Evolutionary conservation across 2,888 invertebrate species (phyloP).

Genomic region (Acleris sparsana): DNA sequence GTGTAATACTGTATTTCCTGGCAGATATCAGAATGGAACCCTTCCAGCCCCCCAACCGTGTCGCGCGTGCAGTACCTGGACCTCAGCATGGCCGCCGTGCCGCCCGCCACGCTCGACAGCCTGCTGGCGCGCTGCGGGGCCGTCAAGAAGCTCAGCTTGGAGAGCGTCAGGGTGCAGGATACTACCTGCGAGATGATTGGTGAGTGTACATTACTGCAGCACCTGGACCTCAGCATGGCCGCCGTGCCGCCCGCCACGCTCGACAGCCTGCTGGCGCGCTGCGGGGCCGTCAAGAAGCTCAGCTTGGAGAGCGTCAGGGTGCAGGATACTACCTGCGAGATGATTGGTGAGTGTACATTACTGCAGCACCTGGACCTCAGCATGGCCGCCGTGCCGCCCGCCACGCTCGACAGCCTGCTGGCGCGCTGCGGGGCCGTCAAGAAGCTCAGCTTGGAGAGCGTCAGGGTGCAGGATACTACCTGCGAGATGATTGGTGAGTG

Average conservation of each 20-base stretch:
- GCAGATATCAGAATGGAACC: conserved; percentile 71
- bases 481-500: conserved; percentile 86
- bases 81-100: conserved; percentile 90
- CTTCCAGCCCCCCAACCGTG: conserved; percentile 12
- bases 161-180: conserved; percentile 87
- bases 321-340: conserved; percentile 85
- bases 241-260: conserved; percentile 81
- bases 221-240: conserved; percentile 93
- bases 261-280: conserved; percentile 84
- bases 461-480: conserved; percentile 85
- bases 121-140: conserved; percentile 86
- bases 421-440: conserved; percentile 87
- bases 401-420: conserved; percentile 84
- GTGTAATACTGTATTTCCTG: conserved; percentile 27
- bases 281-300: conserved; percentile 89
- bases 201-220: conserved; percentile 83
- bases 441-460: conserved; percentile 93
- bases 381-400: conserved; percentile 85
- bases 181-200: conserved; percentile 87
- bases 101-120: conserved; percentile 73
- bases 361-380: conserved; percentile 94
- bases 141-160: conserved; percentile 92
- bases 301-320: conserved; percentile 92
- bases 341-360: conserved; percentile 80
- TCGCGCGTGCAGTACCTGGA: conserved; percentile 91